These are phyloP conservation scores for Musca vetustissima DNA, from an alignment of 1,140 invertebrate genomes.

Conservation along the genomic window DNA sequence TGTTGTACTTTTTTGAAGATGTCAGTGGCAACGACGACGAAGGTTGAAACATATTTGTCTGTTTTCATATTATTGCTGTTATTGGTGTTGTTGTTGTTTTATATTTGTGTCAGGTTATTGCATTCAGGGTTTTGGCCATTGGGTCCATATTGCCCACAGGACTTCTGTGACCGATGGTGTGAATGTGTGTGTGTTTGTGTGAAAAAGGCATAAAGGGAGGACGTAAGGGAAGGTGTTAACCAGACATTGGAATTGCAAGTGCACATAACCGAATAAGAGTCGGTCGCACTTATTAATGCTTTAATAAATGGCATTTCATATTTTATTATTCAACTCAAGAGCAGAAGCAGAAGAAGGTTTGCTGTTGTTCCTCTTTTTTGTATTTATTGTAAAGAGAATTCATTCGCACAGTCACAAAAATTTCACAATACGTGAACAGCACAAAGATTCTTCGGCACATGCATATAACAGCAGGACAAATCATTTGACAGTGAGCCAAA, in stretches of 20 bases:
- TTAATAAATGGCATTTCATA: conserved; percentile 55
- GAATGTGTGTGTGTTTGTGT: background rate
- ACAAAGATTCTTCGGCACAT: background rate
- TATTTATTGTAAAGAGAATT: too few relatives aligned
- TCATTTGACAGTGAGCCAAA: background rate
- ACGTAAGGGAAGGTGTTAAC: background rate
- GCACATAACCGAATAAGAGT: conserved; percentile 23
- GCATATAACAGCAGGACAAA: background rate
- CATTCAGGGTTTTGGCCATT: background rate
- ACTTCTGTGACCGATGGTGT: background rate
- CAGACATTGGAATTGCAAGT: conserved; percentile 7
- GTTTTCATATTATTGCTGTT: too few relatives aligned
- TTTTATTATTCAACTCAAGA: conserved; percentile 49
- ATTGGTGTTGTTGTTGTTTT: too few relatives aligned
- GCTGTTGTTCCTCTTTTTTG: background rate
- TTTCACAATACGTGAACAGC: too few relatives aligned
- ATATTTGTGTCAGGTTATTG: background rate
- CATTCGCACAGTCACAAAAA: too few relatives aligned
- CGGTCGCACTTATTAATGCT: conserved; percentile 55
- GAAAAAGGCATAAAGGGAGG: background rate
- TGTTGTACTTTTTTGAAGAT: conserved; percentile 2
- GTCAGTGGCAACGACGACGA: conserved; percentile 21
- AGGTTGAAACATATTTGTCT: background rate
- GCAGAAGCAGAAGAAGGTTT: too few relatives aligned
- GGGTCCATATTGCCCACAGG: background rate